Evolutionary conservation across 2,888 invertebrate genomes (phyloP).

Genomic region (Clepsis dumicolana): DNA sequence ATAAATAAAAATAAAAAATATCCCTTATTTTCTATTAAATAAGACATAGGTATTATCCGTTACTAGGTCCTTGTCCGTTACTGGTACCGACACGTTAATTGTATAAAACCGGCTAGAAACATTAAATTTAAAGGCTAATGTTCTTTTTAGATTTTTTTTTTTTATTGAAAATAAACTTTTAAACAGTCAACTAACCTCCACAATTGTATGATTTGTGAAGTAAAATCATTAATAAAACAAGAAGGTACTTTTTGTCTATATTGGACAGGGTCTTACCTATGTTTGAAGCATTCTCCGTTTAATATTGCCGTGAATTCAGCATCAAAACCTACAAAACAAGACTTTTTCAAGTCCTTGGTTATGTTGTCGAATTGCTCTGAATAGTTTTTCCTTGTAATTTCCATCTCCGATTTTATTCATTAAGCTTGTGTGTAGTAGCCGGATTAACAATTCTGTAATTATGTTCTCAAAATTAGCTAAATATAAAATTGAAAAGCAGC

Average conservation of each 20-base stretch:
- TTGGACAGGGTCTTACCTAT: conserved; percentile 73
- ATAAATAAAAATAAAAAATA: too few relatives aligned
- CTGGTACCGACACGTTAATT: too few relatives aligned
- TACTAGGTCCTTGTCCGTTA: too few relatives aligned
- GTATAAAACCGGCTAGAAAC: too few relatives aligned
- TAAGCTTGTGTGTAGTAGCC: conserved; percentile 34
- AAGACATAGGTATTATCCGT: too few relatives aligned
- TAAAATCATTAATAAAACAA: background rate
- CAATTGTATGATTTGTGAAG: background rate
- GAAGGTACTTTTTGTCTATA: background rate
- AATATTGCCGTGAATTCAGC: conserved; percentile 89
- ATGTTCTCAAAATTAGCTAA: background rate
- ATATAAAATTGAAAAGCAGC: background rate
- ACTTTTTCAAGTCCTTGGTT: conserved; percentile 81
- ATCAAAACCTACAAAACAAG: conserved; percentile 89
- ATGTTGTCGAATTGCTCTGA: conserved; percentile 84
- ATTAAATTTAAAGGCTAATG: too few relatives aligned
- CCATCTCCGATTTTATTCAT: conserved; percentile 77
- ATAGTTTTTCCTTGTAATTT: conserved; percentile 88
- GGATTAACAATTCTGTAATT: background rate
- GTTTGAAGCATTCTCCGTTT: conserved; percentile 73
- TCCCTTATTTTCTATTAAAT: too few relatives aligned
- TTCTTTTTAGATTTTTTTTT: too few relatives aligned
- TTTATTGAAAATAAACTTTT: too few relatives aligned
- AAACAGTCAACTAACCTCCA: too few relatives aligned